Conservation (phyloP, 2,888 invertebrate genomes). For the Dryococelus australis region DNA sequence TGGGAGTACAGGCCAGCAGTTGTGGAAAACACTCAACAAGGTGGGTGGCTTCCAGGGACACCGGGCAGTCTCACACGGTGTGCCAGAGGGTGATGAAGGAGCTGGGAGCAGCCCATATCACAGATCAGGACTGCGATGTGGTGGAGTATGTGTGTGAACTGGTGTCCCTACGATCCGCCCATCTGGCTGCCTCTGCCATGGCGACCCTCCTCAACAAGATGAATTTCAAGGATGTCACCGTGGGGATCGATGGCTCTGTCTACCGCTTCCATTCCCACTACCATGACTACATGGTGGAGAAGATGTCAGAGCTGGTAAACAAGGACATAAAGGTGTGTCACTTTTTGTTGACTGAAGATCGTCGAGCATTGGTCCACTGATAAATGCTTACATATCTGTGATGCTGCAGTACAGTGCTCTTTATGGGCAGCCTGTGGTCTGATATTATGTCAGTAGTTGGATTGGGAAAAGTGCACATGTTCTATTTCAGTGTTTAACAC, state of each 20-base stretch:
- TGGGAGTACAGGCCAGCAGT: too few species aligned
- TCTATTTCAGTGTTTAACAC: too few species aligned
- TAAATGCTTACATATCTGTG: too few species aligned
- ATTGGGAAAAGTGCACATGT: too few species aligned
- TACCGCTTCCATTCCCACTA: slow-evolving; percentile 74
- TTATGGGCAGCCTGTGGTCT: too few species aligned
- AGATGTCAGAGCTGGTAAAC: slow-evolving; percentile 77
- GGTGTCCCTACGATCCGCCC: slow-evolving; percentile 90
- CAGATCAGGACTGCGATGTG: slow-evolving; percentile 89
- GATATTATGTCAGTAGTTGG: too few species aligned
- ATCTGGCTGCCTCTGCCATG: slow-evolving; percentile 88
- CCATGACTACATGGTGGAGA: slow-evolving; percentile 90
- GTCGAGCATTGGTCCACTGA: too few species aligned
- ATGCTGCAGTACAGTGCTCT: too few species aligned
- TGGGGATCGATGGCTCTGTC: slow-evolving; percentile 96
- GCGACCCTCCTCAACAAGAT: slow-evolving; percentile 91
- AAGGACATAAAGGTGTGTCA: slow-evolving; percentile 72
- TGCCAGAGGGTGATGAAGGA: slow-evolving; percentile 76
- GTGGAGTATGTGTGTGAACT: slow-evolving; percentile 92
- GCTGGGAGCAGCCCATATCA: slow-evolving; percentile 82
- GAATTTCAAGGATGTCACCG: slow-evolving; percentile 83
- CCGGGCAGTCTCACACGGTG: not conserved
- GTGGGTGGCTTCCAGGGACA: not conserved
- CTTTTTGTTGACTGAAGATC: too few species aligned
- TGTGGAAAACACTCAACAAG: too few species aligned